A percentile compares a stretch with the other conserved stretches of the same genome.
These are phyloP conservation scores for Octodonta nipae DNA, from an alignment of 2,888 invertebrate genomes.

Conservation along the genomic window DNA sequence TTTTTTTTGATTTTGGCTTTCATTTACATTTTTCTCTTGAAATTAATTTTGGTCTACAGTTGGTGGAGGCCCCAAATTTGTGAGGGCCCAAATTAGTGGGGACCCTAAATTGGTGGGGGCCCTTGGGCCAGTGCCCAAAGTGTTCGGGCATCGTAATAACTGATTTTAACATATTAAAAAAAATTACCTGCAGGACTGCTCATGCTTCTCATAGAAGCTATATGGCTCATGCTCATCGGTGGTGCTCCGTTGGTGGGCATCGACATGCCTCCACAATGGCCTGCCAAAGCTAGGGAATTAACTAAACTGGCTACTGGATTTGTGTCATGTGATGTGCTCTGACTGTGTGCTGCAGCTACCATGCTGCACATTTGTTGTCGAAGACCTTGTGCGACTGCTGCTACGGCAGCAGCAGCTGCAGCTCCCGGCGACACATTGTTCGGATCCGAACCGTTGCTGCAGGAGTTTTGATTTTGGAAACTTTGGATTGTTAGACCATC, in stretches of 20 bases:
- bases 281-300: slow-evolving; percentile 33
- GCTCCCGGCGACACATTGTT: slow-evolving; percentile 52
- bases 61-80: no score
- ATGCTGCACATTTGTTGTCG: slow-evolving; percentile 77
- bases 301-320: slow-evolving; percentile 34
- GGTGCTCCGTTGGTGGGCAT: slow-evolving; percentile 32
- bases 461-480: slow-evolving; percentile 43
- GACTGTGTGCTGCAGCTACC: slow-evolving; percentile 54
- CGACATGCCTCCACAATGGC: slow-evolving; percentile 29
- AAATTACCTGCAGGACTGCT: slow-evolving; percentile 31
- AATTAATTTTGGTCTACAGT: no score
- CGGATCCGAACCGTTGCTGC: slow-evolving; percentile 43
- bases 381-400: slow-evolving; percentile 72
- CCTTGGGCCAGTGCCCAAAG: no score
- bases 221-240: slow-evolving; percentile 32
- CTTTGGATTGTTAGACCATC: slow-evolving; percentile 46
- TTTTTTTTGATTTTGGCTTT: no score
- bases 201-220: slow-evolving; percentile 34
- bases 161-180: no score
- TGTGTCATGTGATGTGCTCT: slow-evolving; percentile 38
- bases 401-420: slow-evolving; percentile 72
- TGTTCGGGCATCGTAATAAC: no score
- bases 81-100: no score
- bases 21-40: no score
- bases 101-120: no score